These are phyloP conservation scores for Daktulosphaira vitifoliae DNA, from an alignment of 1,140 invertebrate genomes.

Conservation along the genomic window DNA sequence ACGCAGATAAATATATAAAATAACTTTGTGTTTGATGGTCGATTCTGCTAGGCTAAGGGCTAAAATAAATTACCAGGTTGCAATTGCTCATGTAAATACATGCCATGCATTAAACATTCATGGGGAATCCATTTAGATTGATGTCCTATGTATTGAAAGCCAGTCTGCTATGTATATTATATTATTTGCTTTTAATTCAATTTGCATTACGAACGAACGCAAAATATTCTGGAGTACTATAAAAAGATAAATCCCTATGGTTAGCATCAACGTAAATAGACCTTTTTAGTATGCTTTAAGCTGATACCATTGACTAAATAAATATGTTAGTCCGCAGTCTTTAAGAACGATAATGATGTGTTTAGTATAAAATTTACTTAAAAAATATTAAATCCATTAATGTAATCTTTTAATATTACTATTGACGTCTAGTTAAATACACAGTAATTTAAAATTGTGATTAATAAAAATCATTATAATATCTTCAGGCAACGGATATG, in stretches of 20 bases:
- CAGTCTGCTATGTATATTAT: neutral
- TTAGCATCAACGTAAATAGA: neutral
- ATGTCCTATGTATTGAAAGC: neutral
- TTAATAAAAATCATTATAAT: too few relatives aligned
- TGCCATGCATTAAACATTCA: conserved; percentile 5
- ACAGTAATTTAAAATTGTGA: too few relatives aligned
- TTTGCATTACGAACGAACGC: neutral
- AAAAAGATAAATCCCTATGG: neutral
- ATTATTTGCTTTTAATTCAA: conserved; percentile 30
- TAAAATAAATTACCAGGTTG: conserved; percentile 15
- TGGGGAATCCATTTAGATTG: conserved; percentile 11
- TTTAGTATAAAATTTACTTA: too few relatives aligned
- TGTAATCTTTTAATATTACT: too few relatives aligned
- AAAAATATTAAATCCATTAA: too few relatives aligned
- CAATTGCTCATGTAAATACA: conserved; percentile 6
- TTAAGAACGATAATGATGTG: too few relatives aligned
- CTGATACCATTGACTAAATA: neutral
- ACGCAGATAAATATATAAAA: conserved; percentile 13
- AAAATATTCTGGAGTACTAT: neutral
- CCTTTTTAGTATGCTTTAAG: neutral
- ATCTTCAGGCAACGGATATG: conserved; percentile 26
- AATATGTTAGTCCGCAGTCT: too few relatives aligned
- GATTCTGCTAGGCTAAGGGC: neutral
- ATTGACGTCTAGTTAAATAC: too few relatives aligned
- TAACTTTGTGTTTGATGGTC: conserved; percentile 26